Evolutionary conservation across 2,797 vertebrate genomes (phyloP), one percentile per base, ranked within the genome.

Genomic region (Pangasius macronema): DNA sequence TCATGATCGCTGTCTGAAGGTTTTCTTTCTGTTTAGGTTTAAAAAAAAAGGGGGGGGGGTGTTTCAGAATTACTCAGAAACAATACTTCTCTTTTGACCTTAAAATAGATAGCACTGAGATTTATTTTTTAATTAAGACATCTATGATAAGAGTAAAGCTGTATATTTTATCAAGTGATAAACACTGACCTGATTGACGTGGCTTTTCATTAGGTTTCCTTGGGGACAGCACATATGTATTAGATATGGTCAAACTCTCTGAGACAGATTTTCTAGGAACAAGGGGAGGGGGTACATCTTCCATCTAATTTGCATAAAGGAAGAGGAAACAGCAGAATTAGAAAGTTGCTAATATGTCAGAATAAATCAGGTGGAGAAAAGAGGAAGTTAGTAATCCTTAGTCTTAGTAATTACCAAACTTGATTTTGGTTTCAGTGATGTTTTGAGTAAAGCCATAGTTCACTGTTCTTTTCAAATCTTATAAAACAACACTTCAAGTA

Each of bases 1-100:
- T 97, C 95, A 0, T 97, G 95, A 73, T 96, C 94, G 1, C 93
- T 94, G 88, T 94, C 92, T 51, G 90, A 87, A 1, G 46, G 30
- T 27, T 0, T 53, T 2, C 20, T 87, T 81, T 4, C 90, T 88
- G 76, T 82, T 63, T 93, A 86, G 14, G 9, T 27, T 1, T 5
- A 11, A 20, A 80, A 76, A 68, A 82, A 22, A 61, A 8, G 27
- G 46, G 16, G 16, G 42, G 7, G 42, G 42, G 7, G 42, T 0
- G 7, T 5, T 6, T 53, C 55, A 67, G 5, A 49, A 49, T 46
- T 49, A 83, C 11, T 61, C 75, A 49, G 2, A 27, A 59, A 61
- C 27, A 67, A 24, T 65, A 65, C 24, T 51, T 67, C 61, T 51
- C 18, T 83, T 3, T 83, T 68, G 42, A 63, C 20, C n/a, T 68